phyloP scores from a whole-genome alignment of 1,140 invertebrate species.

The Drosophila pectinifera region DNA sequence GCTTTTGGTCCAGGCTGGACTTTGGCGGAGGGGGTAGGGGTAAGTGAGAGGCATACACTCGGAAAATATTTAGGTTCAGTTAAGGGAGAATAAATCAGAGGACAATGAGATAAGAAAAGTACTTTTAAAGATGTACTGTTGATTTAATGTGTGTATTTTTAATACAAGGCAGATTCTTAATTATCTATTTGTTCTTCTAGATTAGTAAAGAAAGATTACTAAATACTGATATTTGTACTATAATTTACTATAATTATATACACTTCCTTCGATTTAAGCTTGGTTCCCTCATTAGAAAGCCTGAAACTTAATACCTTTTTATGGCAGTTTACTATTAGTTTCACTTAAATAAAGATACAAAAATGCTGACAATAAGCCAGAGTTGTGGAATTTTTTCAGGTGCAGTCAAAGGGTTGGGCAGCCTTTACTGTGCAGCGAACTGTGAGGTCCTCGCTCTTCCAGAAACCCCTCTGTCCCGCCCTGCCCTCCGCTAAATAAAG shows the following conservation, averaged over 20 bases:
- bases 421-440: constrained; percentile 72
- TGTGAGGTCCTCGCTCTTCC: constrained; percentile 56
- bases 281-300: background rate
- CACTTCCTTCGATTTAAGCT: no score
- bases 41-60: background rate
- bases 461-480: constrained; percentile 8
- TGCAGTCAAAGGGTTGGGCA: constrained; percentile 51
- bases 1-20: constrained; percentile 18
- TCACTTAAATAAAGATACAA: background rate
- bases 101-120: rapidly evolving
- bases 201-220: no score
- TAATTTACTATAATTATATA: background rate
- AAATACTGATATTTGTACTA: background rate
- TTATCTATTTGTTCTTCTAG: no score
- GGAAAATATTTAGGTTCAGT: background rate
- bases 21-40: background rate
- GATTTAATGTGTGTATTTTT: no score
- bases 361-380: no score
- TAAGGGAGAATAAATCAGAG: background rate
- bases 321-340: background rate
- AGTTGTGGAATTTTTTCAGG: background rate
- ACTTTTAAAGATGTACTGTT: no score
- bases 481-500: constrained; percentile 1
- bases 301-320: no score
- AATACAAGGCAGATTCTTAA: no score